phyloP scores from a whole-genome alignment of 2,888 invertebrate species.

The Drosophila bunnanda region DNA sequence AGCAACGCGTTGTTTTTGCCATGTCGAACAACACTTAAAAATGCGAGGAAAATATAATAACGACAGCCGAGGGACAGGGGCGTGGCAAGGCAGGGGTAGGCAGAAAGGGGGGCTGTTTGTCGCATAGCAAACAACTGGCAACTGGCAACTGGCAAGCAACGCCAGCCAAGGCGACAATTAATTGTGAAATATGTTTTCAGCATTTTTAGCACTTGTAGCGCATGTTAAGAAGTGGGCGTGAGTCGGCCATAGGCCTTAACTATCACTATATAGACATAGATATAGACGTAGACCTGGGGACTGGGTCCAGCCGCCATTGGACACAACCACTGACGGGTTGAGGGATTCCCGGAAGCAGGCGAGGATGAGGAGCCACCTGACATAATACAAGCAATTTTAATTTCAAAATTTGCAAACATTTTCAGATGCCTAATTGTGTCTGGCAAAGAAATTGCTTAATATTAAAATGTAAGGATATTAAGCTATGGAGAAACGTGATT shows the following conservation, averaged over 20 bases:
- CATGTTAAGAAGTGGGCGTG: conserved; percentile 73
- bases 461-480: background rate
- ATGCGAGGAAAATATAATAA: conserved; percentile 67
- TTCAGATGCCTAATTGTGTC: background rate
- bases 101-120: conserved; percentile 13
- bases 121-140: conserved; percentile 40
- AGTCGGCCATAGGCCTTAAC: conserved; percentile 41
- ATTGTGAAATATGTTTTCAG: conserved; percentile 79
- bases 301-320: conserved; percentile 25
- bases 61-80: conserved; percentile 28
- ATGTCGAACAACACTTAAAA: conserved; percentile 78
- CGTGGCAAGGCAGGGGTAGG: conserved; percentile 3
- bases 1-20: conserved; percentile 78
- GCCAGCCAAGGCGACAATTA: conserved; percentile 72
- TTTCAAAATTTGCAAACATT: conserved; percentile 22
- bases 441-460: background rate
- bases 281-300: conserved; percentile 6
- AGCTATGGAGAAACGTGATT: background rate
- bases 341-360: conserved; percentile 3
- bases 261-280: conserved; percentile 24
- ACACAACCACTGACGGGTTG: conserved; percentile 23
- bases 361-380: conserved; percentile 1
- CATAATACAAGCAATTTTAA: conserved; percentile 63
- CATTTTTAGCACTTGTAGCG: conserved; percentile 79
- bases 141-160: conserved; percentile 20